These are phyloP conservation scores for Pao palembangensis DNA, from an alignment of 2,113 vertebrate genomes.

Conservation along the genomic window DNA sequence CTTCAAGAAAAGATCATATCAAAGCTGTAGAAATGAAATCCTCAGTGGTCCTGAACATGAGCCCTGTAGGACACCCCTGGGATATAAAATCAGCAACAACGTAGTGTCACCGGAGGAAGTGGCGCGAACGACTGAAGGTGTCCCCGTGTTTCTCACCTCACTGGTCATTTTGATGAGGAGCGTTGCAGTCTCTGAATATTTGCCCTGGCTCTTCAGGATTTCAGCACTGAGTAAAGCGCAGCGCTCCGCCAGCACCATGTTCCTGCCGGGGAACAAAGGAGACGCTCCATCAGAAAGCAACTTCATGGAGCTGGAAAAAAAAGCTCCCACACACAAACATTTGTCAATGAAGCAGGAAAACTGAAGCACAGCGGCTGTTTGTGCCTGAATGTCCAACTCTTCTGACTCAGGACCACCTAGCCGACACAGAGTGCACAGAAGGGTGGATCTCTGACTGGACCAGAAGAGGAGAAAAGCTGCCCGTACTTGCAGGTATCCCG, in stretches of 20 bases:
- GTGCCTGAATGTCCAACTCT: no score
- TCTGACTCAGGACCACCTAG: no score
- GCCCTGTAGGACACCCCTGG: no score
- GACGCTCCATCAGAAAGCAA: neutral
- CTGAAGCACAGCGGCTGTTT: no score
- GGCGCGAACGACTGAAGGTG: neutral
- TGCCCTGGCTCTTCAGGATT: constrained; percentile 94
- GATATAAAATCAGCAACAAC: no score
- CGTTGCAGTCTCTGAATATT: constrained; percentile 94
- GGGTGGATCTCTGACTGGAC: neutral
- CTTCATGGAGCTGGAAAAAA: neutral
- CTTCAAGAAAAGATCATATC: no score
- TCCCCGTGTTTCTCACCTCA: constrained; percentile 78
- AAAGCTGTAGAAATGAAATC: no score
- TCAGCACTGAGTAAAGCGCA: constrained; percentile 94
- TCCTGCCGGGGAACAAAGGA: constrained; percentile 69
- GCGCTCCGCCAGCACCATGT: constrained; percentile 92
- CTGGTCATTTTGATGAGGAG: constrained; percentile 97
- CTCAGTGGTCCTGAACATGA: no score
- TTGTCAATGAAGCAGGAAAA: neutral
- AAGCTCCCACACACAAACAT: neutral
- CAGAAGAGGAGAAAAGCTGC: neutral
- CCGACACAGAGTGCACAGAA: no score
- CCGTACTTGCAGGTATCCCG: constrained; percentile 95
- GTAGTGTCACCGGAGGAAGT: no score